Evolutionary conservation across 1,140 invertebrate species (phyloP).

Genomic region (Drosophila ananassae): DNA sequence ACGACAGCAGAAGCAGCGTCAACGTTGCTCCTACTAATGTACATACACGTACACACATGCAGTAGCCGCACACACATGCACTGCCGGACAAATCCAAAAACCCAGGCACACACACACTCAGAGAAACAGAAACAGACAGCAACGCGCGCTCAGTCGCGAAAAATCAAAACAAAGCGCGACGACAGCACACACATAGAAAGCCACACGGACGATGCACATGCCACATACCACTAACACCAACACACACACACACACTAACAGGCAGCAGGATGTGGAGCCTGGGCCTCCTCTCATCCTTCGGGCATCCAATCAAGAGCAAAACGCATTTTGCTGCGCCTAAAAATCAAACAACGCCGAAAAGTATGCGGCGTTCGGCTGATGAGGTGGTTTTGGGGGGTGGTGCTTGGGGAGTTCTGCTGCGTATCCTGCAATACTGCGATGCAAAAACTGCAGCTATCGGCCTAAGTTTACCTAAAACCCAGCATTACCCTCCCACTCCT

Average conservation of each 20-base stretch:
- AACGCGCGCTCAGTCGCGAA: constrained; percentile 79
- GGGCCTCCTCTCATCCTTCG: constrained; percentile 6
- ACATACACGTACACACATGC: constrained; percentile 51
- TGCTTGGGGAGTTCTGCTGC: background rate
- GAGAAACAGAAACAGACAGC: constrained; percentile 47
- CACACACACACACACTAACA: background rate
- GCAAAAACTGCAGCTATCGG: constrained; percentile 48
- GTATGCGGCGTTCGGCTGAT: constrained; percentile 60
- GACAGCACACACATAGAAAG: constrained; percentile 38
- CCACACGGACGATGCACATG: constrained; percentile 52
- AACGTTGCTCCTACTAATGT: constrained; percentile 67
- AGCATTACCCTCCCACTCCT: constrained; percentile 18
- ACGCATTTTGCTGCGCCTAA: constrained; percentile 80
- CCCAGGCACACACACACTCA: constrained; percentile 34
- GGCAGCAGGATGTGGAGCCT: background rate
- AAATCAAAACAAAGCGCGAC: constrained; percentile 82
- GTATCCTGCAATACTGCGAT: constrained; percentile 4
- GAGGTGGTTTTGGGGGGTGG: constrained; percentile 2
- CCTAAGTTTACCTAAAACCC: constrained; percentile 60
- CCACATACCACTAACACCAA: constrained; percentile 10
- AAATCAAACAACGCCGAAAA: constrained; percentile 78
- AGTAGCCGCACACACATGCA: constrained; percentile 59
- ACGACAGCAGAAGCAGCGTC: constrained; percentile 18
- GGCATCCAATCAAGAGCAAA: constrained; percentile 60
- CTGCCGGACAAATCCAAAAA: constrained; percentile 72